phyloP scores from a whole-genome alignment of 2,113 vertebrate species.

The Antechinus stuartii region DNA sequence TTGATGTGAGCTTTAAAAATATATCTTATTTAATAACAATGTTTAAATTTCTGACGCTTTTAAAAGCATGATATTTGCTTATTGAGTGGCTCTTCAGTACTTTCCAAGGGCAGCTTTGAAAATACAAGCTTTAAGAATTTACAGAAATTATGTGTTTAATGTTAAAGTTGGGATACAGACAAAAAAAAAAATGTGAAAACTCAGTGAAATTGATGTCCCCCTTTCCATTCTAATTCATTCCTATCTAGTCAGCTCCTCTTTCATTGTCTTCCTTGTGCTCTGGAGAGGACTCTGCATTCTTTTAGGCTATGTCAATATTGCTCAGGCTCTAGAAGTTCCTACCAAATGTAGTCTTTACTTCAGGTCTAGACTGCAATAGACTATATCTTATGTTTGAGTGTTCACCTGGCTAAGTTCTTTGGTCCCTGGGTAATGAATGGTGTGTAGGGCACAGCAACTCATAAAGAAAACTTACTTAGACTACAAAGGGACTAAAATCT shows the following conservation, averaged over 20 bases:
- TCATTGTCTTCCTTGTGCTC: not conserved
- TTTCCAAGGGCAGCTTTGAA: constrained; percentile 45
- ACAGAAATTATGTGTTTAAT: constrained; percentile 2
- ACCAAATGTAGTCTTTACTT: not conserved
- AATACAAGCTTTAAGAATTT: constrained; percentile 42
- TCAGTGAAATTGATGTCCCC: not conserved
- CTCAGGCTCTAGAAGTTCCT: not conserved
- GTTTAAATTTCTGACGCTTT: constrained; percentile 52
- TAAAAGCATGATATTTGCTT: constrained; percentile 26
- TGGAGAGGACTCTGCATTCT: not conserved
- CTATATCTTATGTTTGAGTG: not conserved
- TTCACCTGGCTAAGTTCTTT: not conserved
- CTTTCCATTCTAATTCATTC: not conserved
- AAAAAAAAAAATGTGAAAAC: not conserved
- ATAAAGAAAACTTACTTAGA: not conserved
- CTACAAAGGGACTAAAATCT: not conserved
- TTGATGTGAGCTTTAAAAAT: constrained; percentile 61
- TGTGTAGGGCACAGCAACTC: not conserved
- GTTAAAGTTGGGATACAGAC: constrained; percentile 9
- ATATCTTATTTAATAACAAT: constrained; percentile 46
- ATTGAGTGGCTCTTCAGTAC: constrained; percentile 37
- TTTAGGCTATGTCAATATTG: not conserved
- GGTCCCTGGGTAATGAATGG: not conserved
- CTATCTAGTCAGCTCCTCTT: not conserved
- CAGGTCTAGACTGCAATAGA: not conserved